Conservation (phyloP, 2,797 vertebrate species). For the Jordanella pulchra region DNA sequence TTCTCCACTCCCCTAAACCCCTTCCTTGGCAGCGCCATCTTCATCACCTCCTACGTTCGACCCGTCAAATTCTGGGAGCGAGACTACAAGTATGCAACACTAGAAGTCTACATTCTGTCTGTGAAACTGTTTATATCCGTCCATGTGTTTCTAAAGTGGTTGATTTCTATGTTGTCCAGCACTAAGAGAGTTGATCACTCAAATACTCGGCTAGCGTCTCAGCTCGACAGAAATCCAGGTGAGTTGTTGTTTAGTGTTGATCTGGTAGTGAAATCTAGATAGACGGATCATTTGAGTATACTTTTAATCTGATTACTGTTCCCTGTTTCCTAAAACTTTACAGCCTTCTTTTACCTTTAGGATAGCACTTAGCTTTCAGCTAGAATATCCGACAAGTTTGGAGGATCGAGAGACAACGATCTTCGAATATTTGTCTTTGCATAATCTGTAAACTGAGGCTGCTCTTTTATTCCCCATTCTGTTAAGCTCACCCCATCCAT, state of each 20-base stretch:
- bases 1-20: constrained; percentile 97
- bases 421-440: no score
- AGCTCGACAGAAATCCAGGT: constrained; percentile 99
- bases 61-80: constrained; percentile 99
- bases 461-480: no score
- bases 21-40: constrained; percentile 97
- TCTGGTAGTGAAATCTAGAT: neutral
- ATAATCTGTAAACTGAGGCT: no score
- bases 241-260: constrained; percentile 12
- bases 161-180: constrained; percentile 60
- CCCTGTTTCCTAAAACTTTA: no score
- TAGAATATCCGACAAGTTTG: no score
- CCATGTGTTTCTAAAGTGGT: neutral
- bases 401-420: no score
- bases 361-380: no score
- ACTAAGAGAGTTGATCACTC: constrained; percentile 98
- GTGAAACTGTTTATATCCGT: neutral
- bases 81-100: constrained; percentile 93
- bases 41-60: constrained; percentile 96
- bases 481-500: no score
- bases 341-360: no score
- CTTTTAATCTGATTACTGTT: no score
- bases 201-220: constrained; percentile 95
- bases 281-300: neutral
- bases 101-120: neutral